Evolutionary conservation across 2,113 vertebrate species (phyloP), one percentile per base, ranked within the genome.

Genomic region (Colistium nudipinnis): DNA sequence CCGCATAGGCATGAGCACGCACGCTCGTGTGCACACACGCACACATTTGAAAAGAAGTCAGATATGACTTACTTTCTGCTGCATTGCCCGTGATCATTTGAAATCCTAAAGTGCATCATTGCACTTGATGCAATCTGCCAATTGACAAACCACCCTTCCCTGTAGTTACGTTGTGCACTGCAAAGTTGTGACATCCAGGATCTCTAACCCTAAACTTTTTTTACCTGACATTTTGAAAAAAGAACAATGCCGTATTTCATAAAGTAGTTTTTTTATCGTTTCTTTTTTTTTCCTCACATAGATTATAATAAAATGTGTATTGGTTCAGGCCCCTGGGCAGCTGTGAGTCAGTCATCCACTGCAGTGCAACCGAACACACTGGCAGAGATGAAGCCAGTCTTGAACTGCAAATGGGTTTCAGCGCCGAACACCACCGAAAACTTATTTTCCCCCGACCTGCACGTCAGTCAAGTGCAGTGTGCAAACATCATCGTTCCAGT

Each of bases 401-500:
- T 81, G 69, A 87, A 85, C 78, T 80, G 49, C 11, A 66, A 80
- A 74, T 65, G 22, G 9, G 61, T 79, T 80, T 64, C 38, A 62
- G 41, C 41, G 51, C 24, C 7, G 2, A 73, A 48, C 39, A 27
- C 27, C 27, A 38, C 3, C 31, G 16, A 56, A 55, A 31, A 56
- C 19, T 17, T 38, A 36, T 27, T 33, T 45, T 24, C 49, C 49
- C 43, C 45, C 56, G 71, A 77, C 74, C 60, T 70, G 63, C 64
- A 78, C 53, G 74, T 81, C 62, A 80, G 51, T 84, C 44, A 77
- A 52, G n/a, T 78, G 45, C 45, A 62, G 35, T 82, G 79, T 76
- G 80, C 68, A 89, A 89, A 90, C 63, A 82, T 28, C 53, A 61
- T 44, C 73, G 83, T 83, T 88, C 65, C 62, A 74, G 83, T 61